Evolutionary conservation across 2,797 vertebrate genomes (phyloP), one percentile per base, ranked within the genome.

Genomic region (Cryptoblepharus egeriae): DNA sequence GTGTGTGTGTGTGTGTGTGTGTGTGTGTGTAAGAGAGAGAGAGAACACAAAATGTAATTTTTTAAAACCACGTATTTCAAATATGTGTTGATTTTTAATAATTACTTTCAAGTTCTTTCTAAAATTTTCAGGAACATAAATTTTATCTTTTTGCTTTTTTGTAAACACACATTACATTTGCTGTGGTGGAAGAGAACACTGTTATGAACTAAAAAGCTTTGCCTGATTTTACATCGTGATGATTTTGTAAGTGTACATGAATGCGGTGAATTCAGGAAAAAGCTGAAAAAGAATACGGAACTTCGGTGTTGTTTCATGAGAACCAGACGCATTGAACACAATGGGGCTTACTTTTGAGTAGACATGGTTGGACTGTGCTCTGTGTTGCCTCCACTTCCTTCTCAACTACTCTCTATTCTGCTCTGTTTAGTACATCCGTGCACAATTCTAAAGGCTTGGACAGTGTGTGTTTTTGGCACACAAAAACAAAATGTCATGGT

Each of bases 401-500:
- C 13, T 30, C 26, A 35, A 5, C n/a, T 37, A 5, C 52, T 30
- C 39, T 65, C 35, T 57, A n/a, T 26, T 63, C 24, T 22, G 10
- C 49, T 75, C 63, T 75, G 67, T 32, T 70, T 75, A 63, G 26
- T 61, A 70, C 73, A 77, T 64, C 73, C 64, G 15, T 64, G 45
- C 57, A 80, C 72, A 65, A 28, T 70, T 64, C 20, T 63, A 76
- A 76, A 45, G 49, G 30, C 42, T 82, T 35, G 16, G 63, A 82
- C 57, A 39, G 20, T 78, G 55, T 69, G 35, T 60, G 42, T 39
- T 67, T 81, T 78, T 85, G 79, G 80, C 79, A 75, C 49, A 63
- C 28, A 52, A 77, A n/a, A 63, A 69, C 71, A 63, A 28, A 82
- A 79, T 75, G 74, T 75, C 80, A 79, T 42, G 60, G 58, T 82